These are phyloP conservation scores for Tupiocoris notatus DNA, from an alignment of 2,888 invertebrate species.

Conservation along the genomic window DNA sequence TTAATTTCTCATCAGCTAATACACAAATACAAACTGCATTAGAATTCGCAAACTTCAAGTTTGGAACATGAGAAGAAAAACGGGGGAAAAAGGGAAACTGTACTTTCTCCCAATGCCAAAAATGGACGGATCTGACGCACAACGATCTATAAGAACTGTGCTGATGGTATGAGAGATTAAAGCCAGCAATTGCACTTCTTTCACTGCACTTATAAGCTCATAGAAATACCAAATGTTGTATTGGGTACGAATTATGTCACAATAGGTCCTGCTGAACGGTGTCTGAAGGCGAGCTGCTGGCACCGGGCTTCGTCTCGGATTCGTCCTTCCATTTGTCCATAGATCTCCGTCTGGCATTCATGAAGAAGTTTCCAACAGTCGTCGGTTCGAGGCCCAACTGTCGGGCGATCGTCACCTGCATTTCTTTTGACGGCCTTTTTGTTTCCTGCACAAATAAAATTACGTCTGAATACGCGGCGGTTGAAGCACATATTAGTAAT, in stretches of 20 bases:
- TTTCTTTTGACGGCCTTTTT: constrained; percentile 98
- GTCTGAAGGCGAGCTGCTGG: constrained; percentile 50
- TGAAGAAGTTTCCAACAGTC: constrained; percentile 99
- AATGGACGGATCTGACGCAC: constrained; percentile 41
- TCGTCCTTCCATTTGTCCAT: constrained; percentile 99
- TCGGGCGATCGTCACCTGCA: constrained; percentile 98
- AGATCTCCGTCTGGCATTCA: constrained; percentile 97
- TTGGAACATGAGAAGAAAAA: background rate
- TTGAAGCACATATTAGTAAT: too few relatives aligned
- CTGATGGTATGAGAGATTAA: constrained; percentile 46
- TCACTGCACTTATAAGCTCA: constrained; percentile 47
- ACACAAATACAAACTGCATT: constrained; percentile 19
- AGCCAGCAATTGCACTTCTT: constrained; percentile 45
- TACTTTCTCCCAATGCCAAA: constrained; percentile 27
- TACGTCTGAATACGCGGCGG: too few relatives aligned
- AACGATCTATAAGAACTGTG: constrained; percentile 46
- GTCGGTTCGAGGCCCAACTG: constrained; percentile 95
- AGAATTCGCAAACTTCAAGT: background rate
- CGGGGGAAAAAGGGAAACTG: constrained; percentile 4
- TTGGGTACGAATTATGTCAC: constrained; percentile 50
- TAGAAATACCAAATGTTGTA: constrained; percentile 50
- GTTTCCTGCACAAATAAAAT: constrained; percentile 73
- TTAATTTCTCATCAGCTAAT: constrained; percentile 8
- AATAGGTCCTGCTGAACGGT: constrained; percentile 48
- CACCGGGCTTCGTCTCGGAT: constrained; percentile 64